These are phyloP conservation scores for Poecilia wingei DNA, from an alignment of 2,797 vertebrate species.

Conservation along the genomic window DNA sequence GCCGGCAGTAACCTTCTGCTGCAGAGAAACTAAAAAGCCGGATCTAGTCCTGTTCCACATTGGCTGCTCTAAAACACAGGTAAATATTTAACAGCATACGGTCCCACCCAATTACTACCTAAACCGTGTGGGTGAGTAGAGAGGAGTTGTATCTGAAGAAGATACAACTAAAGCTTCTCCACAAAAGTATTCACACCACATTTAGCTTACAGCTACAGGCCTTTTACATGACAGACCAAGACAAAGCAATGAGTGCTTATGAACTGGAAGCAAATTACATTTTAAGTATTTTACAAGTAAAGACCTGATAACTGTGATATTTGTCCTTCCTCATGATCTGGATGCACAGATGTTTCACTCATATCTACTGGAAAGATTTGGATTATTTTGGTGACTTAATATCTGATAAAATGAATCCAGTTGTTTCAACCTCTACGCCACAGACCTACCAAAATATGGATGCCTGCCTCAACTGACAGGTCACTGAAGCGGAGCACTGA, in stretches of 20 bases:
- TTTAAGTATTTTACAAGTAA: neutral
- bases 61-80: constrained; percentile 26
- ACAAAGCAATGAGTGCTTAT: neutral
- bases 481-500: neutral
- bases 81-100: constrained; percentile 75
- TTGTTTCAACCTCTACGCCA: neutral
- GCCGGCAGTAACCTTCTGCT: constrained; percentile 20
- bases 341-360: neutral
- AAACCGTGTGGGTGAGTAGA: constrained; percentile 7
- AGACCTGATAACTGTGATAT: neutral
- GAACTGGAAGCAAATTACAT: neutral
- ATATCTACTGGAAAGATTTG: neutral
- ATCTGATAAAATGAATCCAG: neutral
- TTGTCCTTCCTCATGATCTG: neutral
- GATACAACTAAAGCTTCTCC: neutral
- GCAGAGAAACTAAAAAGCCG: constrained; percentile 41
- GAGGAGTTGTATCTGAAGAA: constrained; percentile 16
- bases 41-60: constrained; percentile 79
- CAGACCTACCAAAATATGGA: neutral
- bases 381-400: neutral
- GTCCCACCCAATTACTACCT: constrained; percentile 57
- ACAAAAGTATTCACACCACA: neutral
- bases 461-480: neutral
- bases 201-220: neutral
- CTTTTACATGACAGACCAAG: neutral